Evolutionary conservation across 2,888 invertebrate genomes (phyloP).

Genomic region (Pyrochroa serraticornis): DNA sequence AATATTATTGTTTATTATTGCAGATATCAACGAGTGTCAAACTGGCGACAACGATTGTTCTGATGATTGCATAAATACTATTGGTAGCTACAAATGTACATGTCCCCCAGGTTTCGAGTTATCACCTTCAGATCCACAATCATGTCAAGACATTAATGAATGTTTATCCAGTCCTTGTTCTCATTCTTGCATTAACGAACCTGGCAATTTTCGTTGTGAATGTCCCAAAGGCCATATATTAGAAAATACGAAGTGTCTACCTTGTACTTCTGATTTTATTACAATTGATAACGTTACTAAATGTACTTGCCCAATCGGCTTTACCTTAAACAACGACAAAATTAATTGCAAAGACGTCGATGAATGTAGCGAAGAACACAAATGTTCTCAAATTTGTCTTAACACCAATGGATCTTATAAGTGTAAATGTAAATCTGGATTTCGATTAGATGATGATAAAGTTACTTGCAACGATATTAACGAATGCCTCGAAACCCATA

Average conservation of each 20-base stretch:
- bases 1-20: background rate
- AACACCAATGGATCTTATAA: constrained; percentile 61
- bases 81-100: constrained; percentile 63
- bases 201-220: constrained; percentile 66
- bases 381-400: constrained; percentile 63
- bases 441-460: constrained; percentile 48
- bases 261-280: constrained; percentile 52
- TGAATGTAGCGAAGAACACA: constrained; percentile 53
- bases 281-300: constrained; percentile 44
- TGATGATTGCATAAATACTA: constrained; percentile 61
- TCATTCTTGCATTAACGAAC: constrained; percentile 65
- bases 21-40: constrained; percentile 57
- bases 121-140: constrained; percentile 36
- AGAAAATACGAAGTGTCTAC: constrained; percentile 44
- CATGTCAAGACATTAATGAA: constrained; percentile 55
- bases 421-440: constrained; percentile 61
- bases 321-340: constrained; percentile 56
- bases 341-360: constrained; percentile 56
- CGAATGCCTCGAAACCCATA: constrained; percentile 60
- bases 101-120: constrained; percentile 19
- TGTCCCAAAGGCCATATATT: constrained; percentile 43
- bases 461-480: constrained; percentile 55
- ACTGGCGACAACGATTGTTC: constrained; percentile 58
- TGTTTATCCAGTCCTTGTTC: constrained; percentile 58
- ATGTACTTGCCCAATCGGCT: constrained; percentile 58